Percentiles rank a stretch among this genome's conserved stretches.
Evolutionary conservation across 2,797 vertebrate genomes (phyloP).

Genomic region (Lacerta viridis): DNA sequence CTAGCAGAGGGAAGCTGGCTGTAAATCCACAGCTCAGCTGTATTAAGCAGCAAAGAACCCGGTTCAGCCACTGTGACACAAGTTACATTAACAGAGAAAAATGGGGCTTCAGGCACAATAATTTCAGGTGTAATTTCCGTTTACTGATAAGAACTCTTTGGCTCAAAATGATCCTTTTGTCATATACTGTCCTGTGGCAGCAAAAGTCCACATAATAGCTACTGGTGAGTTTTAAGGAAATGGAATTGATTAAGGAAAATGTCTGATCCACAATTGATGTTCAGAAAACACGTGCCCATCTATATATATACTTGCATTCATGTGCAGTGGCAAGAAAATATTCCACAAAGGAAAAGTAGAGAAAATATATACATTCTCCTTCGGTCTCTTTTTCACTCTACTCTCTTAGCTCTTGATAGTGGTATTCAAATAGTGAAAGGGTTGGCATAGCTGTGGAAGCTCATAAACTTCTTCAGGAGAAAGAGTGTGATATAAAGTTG

Average conservation of each 20-base stretch:
- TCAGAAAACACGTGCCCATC: neutral
- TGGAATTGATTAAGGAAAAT: conserved; percentile 17
- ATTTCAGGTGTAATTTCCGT: neutral
- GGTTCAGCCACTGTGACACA: neutral
- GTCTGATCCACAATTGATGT: neutral
- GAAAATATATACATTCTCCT: neutral
- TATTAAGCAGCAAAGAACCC: neutral
- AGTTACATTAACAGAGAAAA: conserved; percentile 3
- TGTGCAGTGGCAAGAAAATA: neutral
- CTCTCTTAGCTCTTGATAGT: neutral
- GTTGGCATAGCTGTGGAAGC: neutral
- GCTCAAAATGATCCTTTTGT: neutral
- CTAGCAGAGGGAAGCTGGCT: conserved; percentile 20
- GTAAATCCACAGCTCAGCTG: neutral
- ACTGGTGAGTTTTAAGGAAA: neutral
- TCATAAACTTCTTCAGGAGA: neutral
- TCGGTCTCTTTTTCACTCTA: neutral
- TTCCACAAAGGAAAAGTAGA: neutral
- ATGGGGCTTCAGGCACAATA: neutral
- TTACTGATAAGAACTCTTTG: conserved; percentile 15
- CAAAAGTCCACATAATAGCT: neutral
- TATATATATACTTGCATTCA: neutral
- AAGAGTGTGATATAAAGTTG: neutral
- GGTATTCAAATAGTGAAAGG: neutral
- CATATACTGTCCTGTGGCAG: neutral